Evolutionary conservation across 2,888 invertebrate species (phyloP), one percentile per base, ranked within the genome.

Genomic region (Merodon equestris): DNA sequence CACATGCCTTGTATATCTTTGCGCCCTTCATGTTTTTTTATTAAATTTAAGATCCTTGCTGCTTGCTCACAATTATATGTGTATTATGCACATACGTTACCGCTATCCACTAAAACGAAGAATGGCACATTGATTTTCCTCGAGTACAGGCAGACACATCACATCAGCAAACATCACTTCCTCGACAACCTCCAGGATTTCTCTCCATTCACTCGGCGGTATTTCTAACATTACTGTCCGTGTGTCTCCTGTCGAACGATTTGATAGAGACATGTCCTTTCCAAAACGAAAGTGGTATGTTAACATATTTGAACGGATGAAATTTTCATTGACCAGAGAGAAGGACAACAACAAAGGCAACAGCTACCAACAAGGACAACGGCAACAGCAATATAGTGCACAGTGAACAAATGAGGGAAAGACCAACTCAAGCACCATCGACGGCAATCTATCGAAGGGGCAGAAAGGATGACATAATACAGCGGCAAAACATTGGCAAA

Each of bases 61-160:
- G 48, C 27, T 17, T 14, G 47, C n/a, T 48, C 15, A 56, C 48
- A 56, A 42, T 66, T 45, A 36, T 38, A 51, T 58, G 45, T 45
- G 51, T 40, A 36, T 48, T 36, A 47, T 47, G 48, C 53, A 53
- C 60, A 54, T 61, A 47, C 34, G 44, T 9, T 47, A 45, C 14
- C 54, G 64, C 50, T 42, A 50, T 56, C 54, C 40, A 14, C n/a
- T 27, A 47, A 27, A 27, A 27, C 27, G 27, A 27, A 54, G 60
- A 48, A 70, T 61, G 70, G 54, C 56, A 58, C 64, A 72, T 72
- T 64, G 64, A 64, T 72, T 72, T 57, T 58, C 45, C 72, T 64
- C 34, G 57, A 57, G 50, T 27, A 54, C 42, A 40, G 34, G 53
- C 60, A 53, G 40, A 27, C 27, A 63, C 17, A 51, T 27, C 63